Evolutionary conservation across 2,888 invertebrate species (phyloP).

Genomic region (Leptopilina drosophilae): DNA sequence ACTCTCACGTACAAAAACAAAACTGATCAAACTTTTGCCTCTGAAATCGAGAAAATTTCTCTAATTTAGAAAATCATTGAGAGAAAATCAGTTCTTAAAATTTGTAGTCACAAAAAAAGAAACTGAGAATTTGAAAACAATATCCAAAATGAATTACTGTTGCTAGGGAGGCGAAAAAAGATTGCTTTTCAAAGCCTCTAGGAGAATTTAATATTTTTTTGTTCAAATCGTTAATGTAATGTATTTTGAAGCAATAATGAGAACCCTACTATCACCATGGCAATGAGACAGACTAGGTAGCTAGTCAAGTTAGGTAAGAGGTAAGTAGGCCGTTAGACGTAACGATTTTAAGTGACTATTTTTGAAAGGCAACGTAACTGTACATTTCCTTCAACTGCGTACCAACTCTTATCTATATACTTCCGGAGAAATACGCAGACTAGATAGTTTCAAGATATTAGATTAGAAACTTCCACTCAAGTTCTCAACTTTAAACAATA

Average conservation of each 20-base stretch:
- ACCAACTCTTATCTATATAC: conserved; percentile 24
- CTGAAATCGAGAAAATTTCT: not conserved
- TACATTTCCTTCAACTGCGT: conserved; percentile 24
- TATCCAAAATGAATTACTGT: no score
- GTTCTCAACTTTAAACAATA: no score
- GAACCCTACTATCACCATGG: conserved; percentile 30
- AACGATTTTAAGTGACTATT: conserved; percentile 58
- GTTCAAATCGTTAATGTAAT: not conserved
- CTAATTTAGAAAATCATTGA: not conserved
- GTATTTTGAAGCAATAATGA: not conserved
- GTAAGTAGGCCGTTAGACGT: conserved; percentile 57
- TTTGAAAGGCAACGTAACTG: conserved; percentile 52
- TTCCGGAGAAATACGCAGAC: conserved; percentile 32
- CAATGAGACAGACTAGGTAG: conserved; percentile 37
- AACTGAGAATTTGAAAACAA: no score
- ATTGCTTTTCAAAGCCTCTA: no score
- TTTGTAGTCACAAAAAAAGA: no score
- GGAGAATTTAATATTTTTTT: no score
- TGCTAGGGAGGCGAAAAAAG: no score
- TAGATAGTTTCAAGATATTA: not conserved
- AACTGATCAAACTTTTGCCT: not conserved
- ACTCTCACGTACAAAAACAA: conserved; percentile 28
- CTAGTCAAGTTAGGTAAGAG: conserved; percentile 48
- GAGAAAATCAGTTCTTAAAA: not conserved
- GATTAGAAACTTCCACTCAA: conserved; percentile 22